Evolutionary conservation across 2,113 vertebrate genomes (phyloP), one percentile per base, ranked within the genome.

Genomic region (Podarcis raffonei): DNA sequence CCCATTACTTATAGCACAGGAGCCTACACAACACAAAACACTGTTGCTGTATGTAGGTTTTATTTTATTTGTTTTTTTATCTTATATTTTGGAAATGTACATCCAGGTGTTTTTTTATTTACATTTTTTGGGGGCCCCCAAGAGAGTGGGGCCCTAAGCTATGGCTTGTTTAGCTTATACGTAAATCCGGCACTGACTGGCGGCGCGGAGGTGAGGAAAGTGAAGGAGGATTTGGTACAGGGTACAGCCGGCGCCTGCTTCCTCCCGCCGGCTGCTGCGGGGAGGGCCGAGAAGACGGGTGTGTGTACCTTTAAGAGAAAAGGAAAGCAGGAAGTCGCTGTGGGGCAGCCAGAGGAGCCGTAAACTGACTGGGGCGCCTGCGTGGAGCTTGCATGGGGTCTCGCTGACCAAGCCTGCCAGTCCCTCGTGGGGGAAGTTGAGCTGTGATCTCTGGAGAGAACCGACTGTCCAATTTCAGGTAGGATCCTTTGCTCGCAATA

Each of bases 251-350:
- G 48, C 11, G 11, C 48, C 48, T 53, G 48, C 2, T 23, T 16
- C 7, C 30, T 15, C 13, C 20, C 32, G 2, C 22, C 5, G 23
- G 7, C 35, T 42, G 57, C 39, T 53, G 9, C 11, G 48, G 32
- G 6, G 30, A 39, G 53, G 68, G 7, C 6, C 8, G 1, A 0
- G 5, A 81, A 0, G 2, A 27, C 27, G 7, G 0, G 6, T 16
- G 72, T 20, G 72, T 94, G 94, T 42, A 23, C 81, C 93, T 87
- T 93, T 85, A 93, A 93, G 94, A 85, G 83, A 62, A 90, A 13
- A 62, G 76, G 71, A 0, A 93, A 92, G 88, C 89, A 89, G 94
- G 93, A 93, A 87, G 89, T 71, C 9, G 57, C 76, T 37, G 9
- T 6, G 85, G 25, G 5, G 48, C 66, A 2, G n/a, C 32, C 3